Base-by-base conservation (phyloP, 2,888 invertebrate species). In the Colletes collaris region DNA sequence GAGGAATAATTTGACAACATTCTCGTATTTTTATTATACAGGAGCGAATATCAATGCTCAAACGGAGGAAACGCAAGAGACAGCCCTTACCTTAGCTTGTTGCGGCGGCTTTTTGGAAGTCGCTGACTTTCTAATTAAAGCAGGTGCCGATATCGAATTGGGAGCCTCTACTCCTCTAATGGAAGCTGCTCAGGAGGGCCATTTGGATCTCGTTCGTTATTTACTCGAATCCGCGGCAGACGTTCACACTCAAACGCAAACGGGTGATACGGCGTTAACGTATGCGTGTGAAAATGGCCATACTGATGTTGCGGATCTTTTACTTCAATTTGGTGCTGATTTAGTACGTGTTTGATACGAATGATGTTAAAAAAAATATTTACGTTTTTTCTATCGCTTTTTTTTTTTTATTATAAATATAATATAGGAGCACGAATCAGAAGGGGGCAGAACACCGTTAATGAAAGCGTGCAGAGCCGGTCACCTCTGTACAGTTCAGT, bases 241-340 rank as follows among this genome's bases (percentile, higher is more conserved):
- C 94, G 98, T 98, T 76, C 97, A 98, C 93, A 98, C 98, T 27
- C 97, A 97, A 93, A 99, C 99, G 50, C 98, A 97, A 93, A 98
- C 98, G 55, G 97, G 98, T 79, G 98, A 99, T 93, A 98, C 98
- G 76, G 98, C 99, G 69, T 94, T 99, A 78, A 99, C 98, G 74
- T 99, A 99, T 94, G 99, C 99, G 69, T 98, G 98, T 94, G 99
- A 99, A 94, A 99, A 99, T 94, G 99, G 99, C 0, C 99, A 99
- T 94, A 98, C 98, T 0, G 98, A 99, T 94, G 98, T 99, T 37
- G 98, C 98, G 35, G 98, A 98, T 93, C 95, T 98, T 79, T 95
- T 99, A 76, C 94, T 99, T 84, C 97, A 97, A 85, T 97, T 97
- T 92, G 97, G 97, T 86, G 99, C 99, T 69, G 96, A 97, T 93